These are phyloP conservation scores for Mimas tiliae DNA, from an alignment of 2,888 invertebrate genomes.

Conservation along the genomic window DNA sequence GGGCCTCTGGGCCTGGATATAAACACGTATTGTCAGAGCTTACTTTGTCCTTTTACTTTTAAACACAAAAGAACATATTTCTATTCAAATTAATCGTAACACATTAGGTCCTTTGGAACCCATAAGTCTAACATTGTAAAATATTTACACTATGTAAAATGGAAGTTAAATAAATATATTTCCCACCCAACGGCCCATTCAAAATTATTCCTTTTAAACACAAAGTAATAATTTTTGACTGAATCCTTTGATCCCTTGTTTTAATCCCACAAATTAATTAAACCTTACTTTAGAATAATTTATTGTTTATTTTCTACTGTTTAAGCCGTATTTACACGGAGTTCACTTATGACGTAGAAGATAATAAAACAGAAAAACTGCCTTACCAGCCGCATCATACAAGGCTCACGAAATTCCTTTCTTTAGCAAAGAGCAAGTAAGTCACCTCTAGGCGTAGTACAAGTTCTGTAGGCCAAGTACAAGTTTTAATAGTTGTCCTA, in stretches of 20 bases:
- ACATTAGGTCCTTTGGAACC: constrained; percentile 3
- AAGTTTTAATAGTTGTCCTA: no score
- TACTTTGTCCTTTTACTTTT: no score
- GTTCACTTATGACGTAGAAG: no score
- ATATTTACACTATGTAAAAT: not conserved
- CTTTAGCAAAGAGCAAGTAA: no score
- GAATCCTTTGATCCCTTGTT: not conserved
- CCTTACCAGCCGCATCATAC: no score
- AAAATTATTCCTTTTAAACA: constrained; percentile 1
- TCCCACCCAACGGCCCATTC: not conserved
- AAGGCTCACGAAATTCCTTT: no score
- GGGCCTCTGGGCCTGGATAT: no score
- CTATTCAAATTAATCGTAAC: not conserved
- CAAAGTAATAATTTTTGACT: constrained; percentile 5
- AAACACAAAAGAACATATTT: not conserved
- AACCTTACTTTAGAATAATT: not conserved
- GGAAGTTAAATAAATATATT: not conserved
- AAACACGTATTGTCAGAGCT: no score
- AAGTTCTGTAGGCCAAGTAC: no score
- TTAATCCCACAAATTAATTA: not conserved
- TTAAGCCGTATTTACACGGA: not conserved
- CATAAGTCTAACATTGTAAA: not conserved
- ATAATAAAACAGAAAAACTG: no score
- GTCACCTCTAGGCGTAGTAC: no score
- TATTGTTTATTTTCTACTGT: no score